Percentiles rank a stretch among this genome's conserved stretches.
Conservation (phyloP, 37 sponge, comb jelly and placozoan species). For the Oopsacas minuta region DNA sequence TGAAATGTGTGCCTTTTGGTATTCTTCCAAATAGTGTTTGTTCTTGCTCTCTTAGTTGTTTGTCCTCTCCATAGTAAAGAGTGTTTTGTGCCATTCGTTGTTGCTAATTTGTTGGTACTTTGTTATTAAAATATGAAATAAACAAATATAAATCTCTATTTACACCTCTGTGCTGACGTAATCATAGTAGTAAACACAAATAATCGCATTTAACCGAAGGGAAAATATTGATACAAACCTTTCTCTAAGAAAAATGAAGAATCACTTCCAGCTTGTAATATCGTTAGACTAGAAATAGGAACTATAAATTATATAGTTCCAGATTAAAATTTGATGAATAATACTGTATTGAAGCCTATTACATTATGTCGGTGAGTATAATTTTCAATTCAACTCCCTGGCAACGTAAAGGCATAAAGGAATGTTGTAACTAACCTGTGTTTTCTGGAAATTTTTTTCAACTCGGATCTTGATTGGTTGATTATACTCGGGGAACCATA, state of each 20-base stretch:
- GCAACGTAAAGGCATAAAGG: not conserved
- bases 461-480: not conserved
- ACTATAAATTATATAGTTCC: not conserved
- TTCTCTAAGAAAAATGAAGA: not conserved
- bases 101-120: too few species aligned
- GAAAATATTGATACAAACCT: not conserved
- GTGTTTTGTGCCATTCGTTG: too few species aligned
- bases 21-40: not conserved
- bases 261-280: not conserved
- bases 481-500: not conserved
- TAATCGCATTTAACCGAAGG: too few species aligned
- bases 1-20: not conserved
- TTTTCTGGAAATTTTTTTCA: not conserved
- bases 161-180: too few species aligned
- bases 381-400: not conserved
- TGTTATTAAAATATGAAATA: too few species aligned
- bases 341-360: not conserved
- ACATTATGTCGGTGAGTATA: too few species aligned
- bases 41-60: not conserved
- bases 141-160: too few species aligned
- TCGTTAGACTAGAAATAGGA: not conserved
- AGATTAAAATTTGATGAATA: not conserved
- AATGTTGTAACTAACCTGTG: not conserved
- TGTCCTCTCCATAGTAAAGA: too few species aligned
- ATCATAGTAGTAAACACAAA: too few species aligned